Percentiles rank a stretch among this genome's conserved stretches.
These are phyloP conservation scores for Epinephelus moara DNA, from an alignment of 2,113 vertebrate species.

Conservation along the genomic window DNA sequence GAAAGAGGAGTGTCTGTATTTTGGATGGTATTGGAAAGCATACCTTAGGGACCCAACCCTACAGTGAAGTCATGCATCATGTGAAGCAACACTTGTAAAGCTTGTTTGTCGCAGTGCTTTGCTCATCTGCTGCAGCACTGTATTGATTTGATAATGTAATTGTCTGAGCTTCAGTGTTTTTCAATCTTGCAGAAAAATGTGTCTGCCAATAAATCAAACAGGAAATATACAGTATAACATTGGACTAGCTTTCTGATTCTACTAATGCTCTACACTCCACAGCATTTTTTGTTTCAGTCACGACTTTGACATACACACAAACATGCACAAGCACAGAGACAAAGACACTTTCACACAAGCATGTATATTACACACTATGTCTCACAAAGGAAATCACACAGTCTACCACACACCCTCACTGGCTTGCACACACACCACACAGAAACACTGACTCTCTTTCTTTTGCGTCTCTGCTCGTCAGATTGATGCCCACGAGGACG, in stretches of 20 bases:
- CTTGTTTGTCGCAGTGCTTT: neutral
- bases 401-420: neutral
- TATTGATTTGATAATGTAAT: neutral
- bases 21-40: too few species aligned
- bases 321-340: conserved; percentile 10
- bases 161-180: neutral
- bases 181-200: neutral
- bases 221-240: neutral
- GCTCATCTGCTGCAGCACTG: neutral
- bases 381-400: conserved; percentile 21
- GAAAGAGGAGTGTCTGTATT: too few species aligned
- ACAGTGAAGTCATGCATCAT: neutral
- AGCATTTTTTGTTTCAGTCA: neutral
- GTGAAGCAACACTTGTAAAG: neutral
- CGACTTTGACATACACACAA: neutral
- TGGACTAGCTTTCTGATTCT: too few species aligned
- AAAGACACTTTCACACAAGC: neutral
- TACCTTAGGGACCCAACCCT: too few species aligned
- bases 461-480: conserved; percentile 54
- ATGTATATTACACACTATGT: neutral
- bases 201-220: neutral
- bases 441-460: neutral
- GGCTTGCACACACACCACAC: neutral
- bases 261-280: neutral
- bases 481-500: conserved; percentile 94